Percentiles rank a stretch among this genome's conserved stretches.
phyloP scores from a whole-genome alignment of 1,140 invertebrate genomes.

The Trichonephila inaurata region DNA sequence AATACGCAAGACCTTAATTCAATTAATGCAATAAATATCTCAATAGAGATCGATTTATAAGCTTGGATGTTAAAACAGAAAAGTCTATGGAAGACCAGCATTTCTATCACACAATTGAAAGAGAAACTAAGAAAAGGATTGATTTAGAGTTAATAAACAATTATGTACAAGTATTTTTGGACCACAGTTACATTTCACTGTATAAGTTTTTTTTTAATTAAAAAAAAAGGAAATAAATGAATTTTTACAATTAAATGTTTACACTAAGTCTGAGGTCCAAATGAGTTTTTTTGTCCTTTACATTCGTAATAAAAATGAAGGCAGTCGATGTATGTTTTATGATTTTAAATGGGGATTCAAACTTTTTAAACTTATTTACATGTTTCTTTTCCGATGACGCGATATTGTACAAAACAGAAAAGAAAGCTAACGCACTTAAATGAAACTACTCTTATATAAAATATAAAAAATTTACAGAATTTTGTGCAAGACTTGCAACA shows the following conservation, averaged over 20 bases:
- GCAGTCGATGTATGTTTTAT: slow-evolving; percentile 43
- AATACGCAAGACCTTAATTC: neutral
- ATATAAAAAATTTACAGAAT: slow-evolving; percentile 74
- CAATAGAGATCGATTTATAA: neutral
- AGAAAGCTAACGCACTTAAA: slow-evolving; percentile 73
- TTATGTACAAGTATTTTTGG: slow-evolving; percentile 53
- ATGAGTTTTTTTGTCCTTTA: neutral
- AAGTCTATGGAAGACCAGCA: slow-evolving; percentile 60
- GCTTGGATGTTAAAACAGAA: neutral
- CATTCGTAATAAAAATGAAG: slow-evolving; percentile 55
- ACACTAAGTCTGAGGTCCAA: slow-evolving; percentile 26
- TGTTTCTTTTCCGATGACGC: slow-evolving; percentile 73
- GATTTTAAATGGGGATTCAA: slow-evolving; percentile 54
- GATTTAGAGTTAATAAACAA: neutral
- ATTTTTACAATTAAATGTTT: slow-evolving; percentile 22
- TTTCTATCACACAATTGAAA: neutral
- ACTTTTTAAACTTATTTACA: slow-evolving; percentile 73
- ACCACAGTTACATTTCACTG: slow-evolving; percentile 7
- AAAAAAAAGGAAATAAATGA: neutral
- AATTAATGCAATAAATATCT: neutral
- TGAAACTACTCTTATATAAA: slow-evolving; percentile 72
- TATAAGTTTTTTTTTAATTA: no score
- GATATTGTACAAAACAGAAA: slow-evolving; percentile 76
- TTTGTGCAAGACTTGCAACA: slow-evolving; percentile 73
- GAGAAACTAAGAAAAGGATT: neutral